A percentile compares a stretch with the other conserved stretches of the same genome.
phyloP scores from a whole-genome alignment of 2,888 invertebrate species.

The Fabriciana adippe region DNA sequence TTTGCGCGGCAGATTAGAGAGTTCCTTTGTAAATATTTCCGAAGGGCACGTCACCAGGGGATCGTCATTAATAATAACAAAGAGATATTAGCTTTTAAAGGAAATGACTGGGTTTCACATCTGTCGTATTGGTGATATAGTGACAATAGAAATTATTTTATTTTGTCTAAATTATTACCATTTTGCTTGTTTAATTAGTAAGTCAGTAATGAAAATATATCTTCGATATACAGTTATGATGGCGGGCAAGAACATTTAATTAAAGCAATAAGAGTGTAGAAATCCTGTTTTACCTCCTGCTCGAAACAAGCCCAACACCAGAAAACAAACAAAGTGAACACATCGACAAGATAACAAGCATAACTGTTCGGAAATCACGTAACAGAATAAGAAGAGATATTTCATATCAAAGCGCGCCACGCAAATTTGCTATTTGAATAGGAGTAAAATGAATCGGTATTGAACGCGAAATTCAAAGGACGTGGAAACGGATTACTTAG shows the following conservation, averaged over 20 bases:
- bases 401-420: slow-evolving; percentile 59
- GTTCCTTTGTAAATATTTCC: slow-evolving; percentile 69
- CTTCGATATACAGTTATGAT: slow-evolving; percentile 42
- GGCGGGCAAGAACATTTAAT: slow-evolving; percentile 38
- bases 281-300: slow-evolving; percentile 48
- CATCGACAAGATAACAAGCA: slow-evolving; percentile 53
- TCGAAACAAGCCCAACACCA: slow-evolving; percentile 45
- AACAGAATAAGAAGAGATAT: slow-evolving; percentile 64
- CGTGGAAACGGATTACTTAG: slow-evolving; percentile 62
- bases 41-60: slow-evolving; percentile 65
- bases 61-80: slow-evolving; percentile 72
- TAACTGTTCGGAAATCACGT: slow-evolving; percentile 55
- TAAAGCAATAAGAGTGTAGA: slow-evolving; percentile 42
- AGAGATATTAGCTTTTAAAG: slow-evolving; percentile 65
- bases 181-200: too few species aligned
- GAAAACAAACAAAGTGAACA: slow-evolving; percentile 51
- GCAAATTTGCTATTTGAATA: slow-evolving; percentile 62
- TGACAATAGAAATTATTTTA: neutral
- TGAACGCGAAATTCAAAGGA: slow-evolving; percentile 42
- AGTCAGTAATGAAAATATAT: slow-evolving; percentile 5
- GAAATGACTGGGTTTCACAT: slow-evolving; percentile 60
- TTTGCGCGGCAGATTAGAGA: slow-evolving; percentile 59
- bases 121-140: slow-evolving; percentile 51
- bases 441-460: slow-evolving; percentile 52
- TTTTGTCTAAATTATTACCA: too few species aligned